Conservation (phyloP, 2,113 vertebrate genomes). For the Spea multiplicata region DNA sequence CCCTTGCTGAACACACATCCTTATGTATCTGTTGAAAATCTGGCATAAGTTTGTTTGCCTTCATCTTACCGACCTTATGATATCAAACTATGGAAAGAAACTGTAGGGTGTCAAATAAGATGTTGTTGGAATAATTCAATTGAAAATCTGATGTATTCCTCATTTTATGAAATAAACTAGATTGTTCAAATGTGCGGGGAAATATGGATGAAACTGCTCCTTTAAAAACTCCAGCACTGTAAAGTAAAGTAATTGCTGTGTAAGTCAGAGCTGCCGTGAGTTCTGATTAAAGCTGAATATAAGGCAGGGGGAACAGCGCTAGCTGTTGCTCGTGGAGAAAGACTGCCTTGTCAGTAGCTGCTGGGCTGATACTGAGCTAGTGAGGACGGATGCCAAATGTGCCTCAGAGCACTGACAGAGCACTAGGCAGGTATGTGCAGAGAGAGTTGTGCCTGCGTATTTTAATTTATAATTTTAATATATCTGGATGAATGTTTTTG, state of each 20-base stretch:
- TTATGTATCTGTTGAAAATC: too few species aligned
- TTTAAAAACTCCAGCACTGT: slow-evolving; percentile 3
- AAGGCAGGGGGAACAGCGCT: neutral
- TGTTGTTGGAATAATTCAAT: too few species aligned
- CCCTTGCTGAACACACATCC: too few species aligned
- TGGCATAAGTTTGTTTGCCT: too few species aligned
- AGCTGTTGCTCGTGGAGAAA: slow-evolving; percentile 1
- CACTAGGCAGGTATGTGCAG: slow-evolving; percentile 10
- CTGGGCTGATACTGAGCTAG: neutral
- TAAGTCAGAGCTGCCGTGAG: neutral
- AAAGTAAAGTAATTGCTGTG: slow-evolving; percentile 19
- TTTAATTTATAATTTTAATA: slow-evolving; percentile 9
- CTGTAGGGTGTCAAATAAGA: too few species aligned
- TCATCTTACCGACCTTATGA: too few species aligned
- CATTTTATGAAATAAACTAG: too few species aligned
- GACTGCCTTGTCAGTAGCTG: neutral
- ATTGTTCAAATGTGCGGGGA: too few species aligned
- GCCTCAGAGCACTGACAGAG: neutral
- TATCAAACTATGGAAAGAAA: too few species aligned
- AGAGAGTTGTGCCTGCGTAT: slow-evolving; percentile 1
- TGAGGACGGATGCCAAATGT: slow-evolving; percentile 16
- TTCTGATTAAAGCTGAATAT: slow-evolving; percentile 7
- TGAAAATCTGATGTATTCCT: too few species aligned
- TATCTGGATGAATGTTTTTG: neutral
- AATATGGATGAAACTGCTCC: neutral